Percentiles rank a stretch among this genome's conserved stretches.
Evolutionary conservation across 2,113 vertebrate species (phyloP).

Genomic region (Grallaria varia): DNA sequence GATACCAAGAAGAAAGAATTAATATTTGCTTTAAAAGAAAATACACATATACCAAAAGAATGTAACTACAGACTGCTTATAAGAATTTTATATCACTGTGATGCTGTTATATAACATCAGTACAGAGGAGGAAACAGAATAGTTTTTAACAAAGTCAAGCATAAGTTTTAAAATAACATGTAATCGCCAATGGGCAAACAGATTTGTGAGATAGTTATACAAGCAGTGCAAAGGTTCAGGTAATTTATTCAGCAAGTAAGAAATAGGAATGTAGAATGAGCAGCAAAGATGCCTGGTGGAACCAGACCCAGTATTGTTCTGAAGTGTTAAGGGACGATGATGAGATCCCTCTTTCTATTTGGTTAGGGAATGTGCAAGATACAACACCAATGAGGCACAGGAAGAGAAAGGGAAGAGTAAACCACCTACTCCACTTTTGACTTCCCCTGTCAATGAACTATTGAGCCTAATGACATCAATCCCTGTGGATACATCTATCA

Average conservation of each 20-base stretch:
- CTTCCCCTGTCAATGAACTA: neutral
- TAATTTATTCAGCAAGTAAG: neutral
- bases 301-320: accelerated
- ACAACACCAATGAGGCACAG: neutral
- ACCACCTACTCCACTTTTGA: accelerated
- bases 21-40: neutral
- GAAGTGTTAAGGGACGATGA: neutral
- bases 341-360: accelerated
- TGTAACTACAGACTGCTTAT: accelerated
- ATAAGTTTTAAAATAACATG: neutral
- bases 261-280: neutral
- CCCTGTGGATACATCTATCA: no score
- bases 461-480: neutral
- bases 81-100: neutral
- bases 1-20: neutral
- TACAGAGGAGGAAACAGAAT: accelerated
- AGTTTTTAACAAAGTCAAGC: neutral
- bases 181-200: neutral
- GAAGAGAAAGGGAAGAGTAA: neutral
- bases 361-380: accelerated
- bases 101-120: neutral
- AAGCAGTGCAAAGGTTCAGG: neutral
- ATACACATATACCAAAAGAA: neutral
- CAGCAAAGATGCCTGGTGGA: neutral
- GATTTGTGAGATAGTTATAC: neutral